Evolutionary conservation across 1,140 invertebrate genomes (phyloP), one percentile per base, ranked within the genome.

Genomic region (Anastrepha obliqua): DNA sequence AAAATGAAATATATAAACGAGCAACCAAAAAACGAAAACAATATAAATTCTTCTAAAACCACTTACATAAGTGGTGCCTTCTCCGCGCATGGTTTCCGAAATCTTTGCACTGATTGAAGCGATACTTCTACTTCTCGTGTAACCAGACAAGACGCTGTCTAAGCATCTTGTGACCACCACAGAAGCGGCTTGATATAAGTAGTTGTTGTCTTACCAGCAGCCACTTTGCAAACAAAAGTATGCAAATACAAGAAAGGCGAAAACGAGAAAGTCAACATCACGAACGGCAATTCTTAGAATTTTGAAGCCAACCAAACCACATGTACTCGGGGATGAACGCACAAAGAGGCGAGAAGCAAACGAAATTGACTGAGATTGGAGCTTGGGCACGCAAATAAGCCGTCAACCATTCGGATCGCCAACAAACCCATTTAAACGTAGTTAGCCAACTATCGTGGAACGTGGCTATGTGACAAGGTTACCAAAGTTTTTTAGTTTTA

Each of bases 261-360:
- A 81, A 55, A 81, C 74, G 74, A 81, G 47, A 81, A 81, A 58
- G 44, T 55, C 74, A 81, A 81, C 74, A 81, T 81, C 74, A 81
- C 74, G 74, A 81, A 51, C 74, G 55, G 15, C 17, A 42, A 81
- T 81, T 81, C 74, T 8, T 29, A 47, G 74, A 81, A 81, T 47
- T 81, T 42, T 55, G 17, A 81, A 81, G 70, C 29, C 74, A 81
- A 81, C 74, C 2, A 44, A 81, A 81, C 47, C 47, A 15, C 47
- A 29, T 47, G 42, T 44, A 44, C 70, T 74, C 39, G 13, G 15
- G 55, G 74, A n/a, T 55, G 47, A 44, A 51, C 47, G 47, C 74
- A 29, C 47, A 81, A 20, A 74, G 67, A n/a, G 39, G 17, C 67
- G n/a, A 55, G 74, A 55, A 55, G 74, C n/a, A 20, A 55, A 81